Base-by-base conservation (phyloP, 1,140 invertebrate species). In the Archegozetes longisetosus region DNA sequence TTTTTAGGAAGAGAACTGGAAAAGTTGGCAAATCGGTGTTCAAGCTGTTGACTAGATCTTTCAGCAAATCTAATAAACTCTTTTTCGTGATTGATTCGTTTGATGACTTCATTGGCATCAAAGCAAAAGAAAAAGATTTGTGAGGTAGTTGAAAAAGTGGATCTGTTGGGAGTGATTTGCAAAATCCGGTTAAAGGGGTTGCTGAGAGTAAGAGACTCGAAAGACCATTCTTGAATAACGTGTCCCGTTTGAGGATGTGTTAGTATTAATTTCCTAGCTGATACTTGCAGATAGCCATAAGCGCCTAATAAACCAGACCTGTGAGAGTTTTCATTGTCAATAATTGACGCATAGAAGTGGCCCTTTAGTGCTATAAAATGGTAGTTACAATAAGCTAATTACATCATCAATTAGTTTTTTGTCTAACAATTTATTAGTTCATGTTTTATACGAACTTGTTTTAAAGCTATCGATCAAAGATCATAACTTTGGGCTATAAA, bases 191-290 rank as follows among this genome's bases (percentile, higher is more conserved):
- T n/a, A n/a, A n/a, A n/a, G n/a, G n/a, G n/a, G n/a, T n/a, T n/a
- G n/a, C n/a, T n/a, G n/a, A n/a, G n/a, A n/a, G n/a, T n/a, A n/a
- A n/a, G n/a, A n/a, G n/a, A n/a, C n/a, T n/a, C n/a, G n/a, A n/a
- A n/a, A n/a, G 17, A 61, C 65, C 65, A 66, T 27, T 66, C 65
- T 25, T 65, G 61, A 17, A 66, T 56, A 3, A 66, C 61, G 46
- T 63, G 50, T 3, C 60, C 61, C 14, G 57, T 62, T 12, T 66
- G 57, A 4, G 61, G 54, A 52, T 63, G 56, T 0, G 54, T 28
- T 2, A 66, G 49, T 12, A 61, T 61, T 23, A 66, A 24, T 24
- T 65, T 65, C 14, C 53, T 61, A 3, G 32, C 47, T 2, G 61
- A 57, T 40, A 62, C 40, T 1, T 54, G 28, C 23, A 66, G 22